Conservation (phyloP, 1,140 invertebrate genomes). For the Zaprionus africanus region DNA sequence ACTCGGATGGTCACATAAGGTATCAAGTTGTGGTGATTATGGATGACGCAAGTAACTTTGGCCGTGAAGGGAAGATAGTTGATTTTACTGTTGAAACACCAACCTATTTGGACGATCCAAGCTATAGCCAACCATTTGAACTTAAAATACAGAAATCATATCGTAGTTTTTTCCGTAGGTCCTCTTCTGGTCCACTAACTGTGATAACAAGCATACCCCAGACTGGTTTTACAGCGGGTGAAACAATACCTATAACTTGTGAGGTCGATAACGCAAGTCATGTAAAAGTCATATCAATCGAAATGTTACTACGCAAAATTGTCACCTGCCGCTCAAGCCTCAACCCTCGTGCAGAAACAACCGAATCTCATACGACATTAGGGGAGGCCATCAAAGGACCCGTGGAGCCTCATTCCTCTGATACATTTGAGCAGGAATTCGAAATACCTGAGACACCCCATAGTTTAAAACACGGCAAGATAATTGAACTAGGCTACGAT, state of each 20-base stretch:
- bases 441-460: slow-evolving; percentile 87
- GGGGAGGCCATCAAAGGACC: slow-evolving; percentile 86
- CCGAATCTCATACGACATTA: slow-evolving; percentile 82
- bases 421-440: slow-evolving; percentile 86
- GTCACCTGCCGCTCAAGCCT: slow-evolving; percentile 86
- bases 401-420: slow-evolving; percentile 85
- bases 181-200: slow-evolving; percentile 86
- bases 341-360: slow-evolving; percentile 85
- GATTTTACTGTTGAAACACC: slow-evolving; percentile 93
- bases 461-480: slow-evolving; percentile 87
- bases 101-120: slow-evolving; percentile 91
- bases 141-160: slow-evolving; percentile 89
- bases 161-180: slow-evolving; percentile 88
- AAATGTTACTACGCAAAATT: slow-evolving; percentile 87
- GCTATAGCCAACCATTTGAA: slow-evolving; percentile 87
- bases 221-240: slow-evolving; percentile 89
- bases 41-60: slow-evolving; percentile 89
- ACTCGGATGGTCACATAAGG: slow-evolving; percentile 91
- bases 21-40: slow-evolving; percentile 93
- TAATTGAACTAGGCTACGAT: slow-evolving; percentile 88
- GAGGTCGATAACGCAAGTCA: slow-evolving; percentile 90
- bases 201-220: slow-evolving; percentile 87
- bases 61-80: slow-evolving; percentile 94
- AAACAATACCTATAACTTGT: slow-evolving; percentile 88
- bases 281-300: slow-evolving; percentile 86